Base-by-base conservation (phyloP, 2,888 invertebrate species). In the Chrysodeixis includens region DNA sequence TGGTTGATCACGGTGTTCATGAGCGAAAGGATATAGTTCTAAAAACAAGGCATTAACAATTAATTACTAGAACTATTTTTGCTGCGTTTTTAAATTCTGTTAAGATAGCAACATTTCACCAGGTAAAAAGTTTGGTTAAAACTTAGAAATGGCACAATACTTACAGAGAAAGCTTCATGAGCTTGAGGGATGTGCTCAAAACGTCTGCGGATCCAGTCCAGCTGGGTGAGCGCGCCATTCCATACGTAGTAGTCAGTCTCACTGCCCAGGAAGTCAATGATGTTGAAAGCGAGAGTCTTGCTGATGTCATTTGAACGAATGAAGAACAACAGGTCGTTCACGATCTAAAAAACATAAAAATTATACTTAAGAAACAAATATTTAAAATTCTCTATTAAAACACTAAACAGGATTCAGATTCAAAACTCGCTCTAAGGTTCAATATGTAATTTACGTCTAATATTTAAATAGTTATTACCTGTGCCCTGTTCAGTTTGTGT, bases 161-260 rank as follows among this genome's bases (percentile, higher is more conserved):
- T 76, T 80, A 95, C 95, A 56, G 81, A 77, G 56, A 93, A 92
- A 56, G 89, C 87, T 0, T 78, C 73, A 30, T 89, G 83, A 20
- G 86, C 90, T 20, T 30, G 61, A n/a, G 92, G 90, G 32, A 94
- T 72, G 65, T 94, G 93, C 51, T 90, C 90, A 18, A 93, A 57
- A 14, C 94, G 88, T 51, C 88, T 88, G 10, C 85, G 86, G n/a
- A 96, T 85, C 91, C 94, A 96, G 58, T 88, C 94, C 1, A 96
- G 86, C 75, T 96, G 96, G 2, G 84, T 79, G 0, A 96, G 84
- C 1, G 97, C 97, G 0, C 97, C 94, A 51, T 93, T 93, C 98
- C 98, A 98, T 0, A 98, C 98, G 61, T 97, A 95, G 83, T 97
- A 98, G 72, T 97, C 96, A 0, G 90, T 95, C 87, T 98, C 97